Evolutionary conservation across 2,888 invertebrate genomes (phyloP).

Genomic region (Blomia tropicalis): DNA sequence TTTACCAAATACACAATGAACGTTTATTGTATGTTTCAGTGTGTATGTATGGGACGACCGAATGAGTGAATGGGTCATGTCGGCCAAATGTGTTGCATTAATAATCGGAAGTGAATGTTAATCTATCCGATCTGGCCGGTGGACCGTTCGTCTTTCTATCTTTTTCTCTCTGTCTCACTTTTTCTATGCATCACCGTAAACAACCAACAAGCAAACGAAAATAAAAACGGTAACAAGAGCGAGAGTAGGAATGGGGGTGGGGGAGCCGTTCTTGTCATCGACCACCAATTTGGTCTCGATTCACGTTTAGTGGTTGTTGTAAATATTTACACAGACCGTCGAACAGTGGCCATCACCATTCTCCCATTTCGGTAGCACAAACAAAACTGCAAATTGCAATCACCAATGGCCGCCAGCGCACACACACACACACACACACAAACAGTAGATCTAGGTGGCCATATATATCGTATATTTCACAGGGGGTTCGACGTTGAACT

Average conservation of each 20-base stretch:
- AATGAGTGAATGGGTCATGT: no score
- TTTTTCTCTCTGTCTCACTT: no score
- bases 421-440: no score
- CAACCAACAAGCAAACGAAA: no score
- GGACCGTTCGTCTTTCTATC: no score
- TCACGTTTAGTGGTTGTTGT: neutral
- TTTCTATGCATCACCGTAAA: no score
- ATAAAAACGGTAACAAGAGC: no score
- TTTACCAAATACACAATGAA: no score
- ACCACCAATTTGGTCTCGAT: neutral
- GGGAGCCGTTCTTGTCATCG: conserved; percentile 9
- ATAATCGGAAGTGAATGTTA: neutral
- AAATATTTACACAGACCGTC: conserved; percentile 10
- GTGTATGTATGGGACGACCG: no score
- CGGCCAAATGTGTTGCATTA: no score
- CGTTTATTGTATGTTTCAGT: no score
- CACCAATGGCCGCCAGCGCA: conserved; percentile 2
- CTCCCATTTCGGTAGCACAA: conserved; percentile 12
- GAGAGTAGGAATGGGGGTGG: no score
- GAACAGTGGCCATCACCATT: conserved; percentile 7
- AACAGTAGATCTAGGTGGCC: neutral
- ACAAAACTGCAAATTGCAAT: conserved; percentile 13
- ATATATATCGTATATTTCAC: neutral
- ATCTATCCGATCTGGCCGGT: neutral
- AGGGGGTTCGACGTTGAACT: neutral